Evolutionary conservation across 2,797 vertebrate genomes (phyloP).

Genomic region (Atherinosoma microstoma): DNA sequence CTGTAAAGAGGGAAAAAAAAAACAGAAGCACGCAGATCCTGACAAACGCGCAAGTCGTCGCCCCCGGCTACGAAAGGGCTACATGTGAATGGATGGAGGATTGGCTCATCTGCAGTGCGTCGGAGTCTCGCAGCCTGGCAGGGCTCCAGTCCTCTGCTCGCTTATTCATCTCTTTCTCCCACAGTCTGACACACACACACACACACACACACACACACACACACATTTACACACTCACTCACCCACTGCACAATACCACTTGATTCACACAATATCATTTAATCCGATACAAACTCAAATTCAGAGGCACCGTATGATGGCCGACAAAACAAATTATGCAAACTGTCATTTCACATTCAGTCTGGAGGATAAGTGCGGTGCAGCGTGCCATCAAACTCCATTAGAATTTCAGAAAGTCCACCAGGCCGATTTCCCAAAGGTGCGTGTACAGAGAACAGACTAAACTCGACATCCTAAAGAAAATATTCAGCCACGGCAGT

Average conservation of each 20-base stretch:
- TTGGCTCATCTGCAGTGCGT: constrained; percentile 79
- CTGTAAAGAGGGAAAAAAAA: not conserved
- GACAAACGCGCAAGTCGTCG: constrained; percentile 42
- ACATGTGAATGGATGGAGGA: constrained; percentile 69
- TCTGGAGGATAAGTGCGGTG: constrained; percentile 27
- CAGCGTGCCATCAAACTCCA: constrained; percentile 53
- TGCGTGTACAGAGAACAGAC: constrained; percentile 48
- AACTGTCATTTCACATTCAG: constrained; percentile 37
- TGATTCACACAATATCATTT: constrained; percentile 48
- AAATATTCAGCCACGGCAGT: constrained; percentile 70
- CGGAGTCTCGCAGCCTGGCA: constrained; percentile 74
- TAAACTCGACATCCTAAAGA: constrained; percentile 63
- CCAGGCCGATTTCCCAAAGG: constrained; percentile 50
- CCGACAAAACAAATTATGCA: constrained; percentile 38
- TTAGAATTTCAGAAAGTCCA: constrained; percentile 46
- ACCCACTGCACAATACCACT: constrained; percentile 44
- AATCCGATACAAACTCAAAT: constrained; percentile 55
- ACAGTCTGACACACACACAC: constrained; percentile 41
- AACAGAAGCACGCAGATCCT: not conserved
- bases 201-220: constrained; percentile 16
- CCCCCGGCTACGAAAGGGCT: constrained; percentile 33
- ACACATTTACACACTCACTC: constrained; percentile 22
- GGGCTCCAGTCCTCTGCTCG: constrained; percentile 67
- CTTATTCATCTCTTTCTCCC: constrained; percentile 76
- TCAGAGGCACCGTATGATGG: constrained; percentile 26